Percentiles rank a stretch among this genome's conserved stretches.
phyloP scores from a whole-genome alignment of 2,113 vertebrate genomes.

The Jaculus jaculus region DNA sequence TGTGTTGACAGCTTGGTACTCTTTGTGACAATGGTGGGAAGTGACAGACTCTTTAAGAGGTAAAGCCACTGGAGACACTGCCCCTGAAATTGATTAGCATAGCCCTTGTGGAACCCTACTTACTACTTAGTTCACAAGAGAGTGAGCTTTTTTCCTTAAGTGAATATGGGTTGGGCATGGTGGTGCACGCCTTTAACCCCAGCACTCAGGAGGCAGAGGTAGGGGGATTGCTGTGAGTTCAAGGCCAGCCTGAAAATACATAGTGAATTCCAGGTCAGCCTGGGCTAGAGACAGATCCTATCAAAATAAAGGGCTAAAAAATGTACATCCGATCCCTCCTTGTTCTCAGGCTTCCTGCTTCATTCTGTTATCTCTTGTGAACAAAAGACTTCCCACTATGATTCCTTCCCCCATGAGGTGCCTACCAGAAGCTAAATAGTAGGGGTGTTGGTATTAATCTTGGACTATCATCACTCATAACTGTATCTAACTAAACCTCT shows the following conservation, averaged over 20 bases:
- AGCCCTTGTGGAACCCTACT: not conserved
- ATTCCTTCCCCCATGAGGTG: not conserved
- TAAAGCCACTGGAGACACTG: not conserved
- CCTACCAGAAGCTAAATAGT: not conserved
- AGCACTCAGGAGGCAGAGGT: too few relatives aligned
- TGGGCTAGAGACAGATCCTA: not conserved
- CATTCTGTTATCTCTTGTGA: not conserved
- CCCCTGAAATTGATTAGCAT: not conserved
- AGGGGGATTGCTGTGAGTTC: too few relatives aligned
- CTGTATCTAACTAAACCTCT: not conserved
- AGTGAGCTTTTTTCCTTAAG: not conserved
- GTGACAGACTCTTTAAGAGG: not conserved
- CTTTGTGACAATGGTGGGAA: not conserved
- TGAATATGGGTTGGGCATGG: not conserved
- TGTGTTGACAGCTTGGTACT: not conserved
- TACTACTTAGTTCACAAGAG: not conserved
- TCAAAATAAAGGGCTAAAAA: not conserved
- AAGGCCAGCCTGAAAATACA: too few relatives aligned
- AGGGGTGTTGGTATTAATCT: not conserved
- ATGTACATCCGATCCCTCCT: not conserved
- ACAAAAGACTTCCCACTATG: not conserved
- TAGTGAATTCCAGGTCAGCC: too few relatives aligned
- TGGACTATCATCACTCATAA: not conserved
- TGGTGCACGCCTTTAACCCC: not conserved
- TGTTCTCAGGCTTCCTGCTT: not conserved